A percentile compares a stretch with the other conserved stretches of the same genome.
These are phyloP conservation scores for Oligia latruncula DNA, from an alignment of 2,888 invertebrate genomes.

Conservation along the genomic window DNA sequence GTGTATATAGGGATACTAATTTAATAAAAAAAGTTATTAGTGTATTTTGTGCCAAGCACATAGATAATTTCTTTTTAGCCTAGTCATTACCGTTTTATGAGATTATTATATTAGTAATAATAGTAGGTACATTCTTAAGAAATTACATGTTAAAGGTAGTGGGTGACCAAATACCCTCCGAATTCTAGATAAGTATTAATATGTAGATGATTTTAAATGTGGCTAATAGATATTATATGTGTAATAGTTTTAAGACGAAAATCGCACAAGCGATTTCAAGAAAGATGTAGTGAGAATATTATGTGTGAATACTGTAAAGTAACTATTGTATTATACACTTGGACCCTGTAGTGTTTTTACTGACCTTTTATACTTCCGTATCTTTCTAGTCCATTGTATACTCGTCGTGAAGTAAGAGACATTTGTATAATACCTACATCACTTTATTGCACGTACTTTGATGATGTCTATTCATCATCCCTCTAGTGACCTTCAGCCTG, in stretches of 20 bases:
- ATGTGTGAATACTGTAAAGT: constrained; percentile 71
- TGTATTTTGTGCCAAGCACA: constrained; percentile 79
- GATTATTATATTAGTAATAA: constrained; percentile 54
- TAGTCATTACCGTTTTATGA: constrained; percentile 71
- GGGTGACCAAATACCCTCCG: constrained; percentile 82
- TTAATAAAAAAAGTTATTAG: constrained; percentile 59
- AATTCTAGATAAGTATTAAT: constrained; percentile 79
- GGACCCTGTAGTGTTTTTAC: constrained; percentile 87
- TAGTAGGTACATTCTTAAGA: constrained; percentile 50
- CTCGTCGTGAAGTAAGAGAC: constrained; percentile 50
- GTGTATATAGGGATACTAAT: constrained; percentile 62
- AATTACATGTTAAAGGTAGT: constrained; percentile 67
- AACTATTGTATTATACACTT: constrained; percentile 83
- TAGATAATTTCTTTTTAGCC: constrained; percentile 60
- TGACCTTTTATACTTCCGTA: constrained; percentile 86
- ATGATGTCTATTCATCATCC: constrained; percentile 27
- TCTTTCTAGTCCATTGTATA: constrained; percentile 75
- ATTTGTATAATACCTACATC: constrained; percentile 45
- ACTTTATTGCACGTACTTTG: constrained; percentile 36
- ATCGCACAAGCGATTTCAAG: constrained; percentile 77
- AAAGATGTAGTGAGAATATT: constrained; percentile 87
- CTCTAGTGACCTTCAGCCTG: constrained; percentile 49
- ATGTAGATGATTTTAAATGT: constrained; percentile 69
- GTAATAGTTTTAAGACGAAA: constrained; percentile 55
- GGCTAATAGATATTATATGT: constrained; percentile 60